Conservation (phyloP, 2,888 invertebrate genomes). For the Chalcosyrphus nemorum region DNA sequence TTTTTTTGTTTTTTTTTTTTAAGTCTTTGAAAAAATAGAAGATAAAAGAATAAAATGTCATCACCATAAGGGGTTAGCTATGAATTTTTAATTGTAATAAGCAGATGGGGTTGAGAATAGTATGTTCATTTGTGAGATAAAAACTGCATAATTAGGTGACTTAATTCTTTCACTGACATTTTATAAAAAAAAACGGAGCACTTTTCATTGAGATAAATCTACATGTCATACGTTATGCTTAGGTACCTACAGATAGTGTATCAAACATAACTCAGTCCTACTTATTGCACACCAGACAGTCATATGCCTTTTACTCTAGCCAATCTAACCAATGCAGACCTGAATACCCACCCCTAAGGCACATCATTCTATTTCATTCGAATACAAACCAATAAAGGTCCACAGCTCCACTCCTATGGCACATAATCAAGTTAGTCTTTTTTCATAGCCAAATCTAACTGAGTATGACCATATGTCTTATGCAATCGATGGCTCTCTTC, state of each 20-base stretch:
- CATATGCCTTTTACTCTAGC: no score
- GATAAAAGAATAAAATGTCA: conserved; percentile 25
- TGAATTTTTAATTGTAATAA: conserved; percentile 45
- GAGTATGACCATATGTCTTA: no score
- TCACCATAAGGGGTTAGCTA: conserved; percentile 46
- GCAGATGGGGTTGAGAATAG: not conserved
- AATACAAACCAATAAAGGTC: not conserved
- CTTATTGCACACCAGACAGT: no score
- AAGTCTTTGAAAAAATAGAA: not conserved
- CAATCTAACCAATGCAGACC: no score
- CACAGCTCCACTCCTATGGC: not conserved
- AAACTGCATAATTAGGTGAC: conserved; percentile 2
- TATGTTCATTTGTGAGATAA: not conserved
- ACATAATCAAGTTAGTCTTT: not conserved
- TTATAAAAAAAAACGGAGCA: no score
- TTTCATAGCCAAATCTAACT: not conserved
- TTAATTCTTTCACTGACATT: not conserved
- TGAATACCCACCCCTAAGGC: no score
- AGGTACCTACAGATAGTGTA: no score
- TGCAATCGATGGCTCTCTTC: no score
- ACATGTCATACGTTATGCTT: no score
- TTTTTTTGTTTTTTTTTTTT: not conserved
- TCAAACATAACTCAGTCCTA: no score
- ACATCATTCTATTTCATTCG: no score
- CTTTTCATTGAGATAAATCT: no score